These are phyloP conservation scores for Ophonus ardosiacus DNA, from an alignment of 2,888 invertebrate species.

Conservation along the genomic window DNA sequence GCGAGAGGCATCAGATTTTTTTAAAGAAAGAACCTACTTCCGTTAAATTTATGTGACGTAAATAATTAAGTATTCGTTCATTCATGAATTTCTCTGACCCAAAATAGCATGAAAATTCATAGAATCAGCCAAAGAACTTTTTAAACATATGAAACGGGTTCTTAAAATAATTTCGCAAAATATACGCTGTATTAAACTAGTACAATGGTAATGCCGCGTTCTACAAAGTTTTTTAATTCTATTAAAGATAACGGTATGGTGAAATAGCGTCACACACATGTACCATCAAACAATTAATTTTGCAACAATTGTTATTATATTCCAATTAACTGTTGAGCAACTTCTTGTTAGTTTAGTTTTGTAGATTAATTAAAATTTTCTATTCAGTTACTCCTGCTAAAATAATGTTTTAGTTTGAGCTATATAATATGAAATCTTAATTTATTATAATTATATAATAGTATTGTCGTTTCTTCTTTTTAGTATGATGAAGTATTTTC, in stretches of 20 bases:
- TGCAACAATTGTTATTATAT: slow-evolving; percentile 35
- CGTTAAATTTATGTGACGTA: too few species aligned
- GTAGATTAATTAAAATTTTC: slow-evolving; percentile 18
- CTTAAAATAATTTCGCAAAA: slow-evolving; percentile 12
- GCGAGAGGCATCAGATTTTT: too few species aligned
- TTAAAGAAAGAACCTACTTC: too few species aligned
- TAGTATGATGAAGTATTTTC: slow-evolving; percentile 11
- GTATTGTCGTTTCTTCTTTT: slow-evolving; percentile 6
- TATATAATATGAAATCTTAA: neutral
- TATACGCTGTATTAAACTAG: neutral
- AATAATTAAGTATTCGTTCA: too few species aligned
- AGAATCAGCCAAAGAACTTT: neutral
- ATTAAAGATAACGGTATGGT: neutral
- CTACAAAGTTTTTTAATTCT: neutral
- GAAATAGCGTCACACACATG: slow-evolving; percentile 6
- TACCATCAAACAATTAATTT: slow-evolving; percentile 29
- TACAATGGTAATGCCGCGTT: neutral
- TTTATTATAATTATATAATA: slow-evolving; percentile 37
- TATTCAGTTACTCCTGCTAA: neutral
- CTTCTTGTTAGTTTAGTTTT: slow-evolving; percentile 5
- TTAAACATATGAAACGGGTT: neutral
- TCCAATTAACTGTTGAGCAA: slow-evolving; percentile 12
- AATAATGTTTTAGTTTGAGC: neutral
- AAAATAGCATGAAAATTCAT: neutral
- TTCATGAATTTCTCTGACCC: neutral